phyloP scores from a whole-genome alignment of 2,797 vertebrate species.

The Leptodactylus fallax region DNA sequence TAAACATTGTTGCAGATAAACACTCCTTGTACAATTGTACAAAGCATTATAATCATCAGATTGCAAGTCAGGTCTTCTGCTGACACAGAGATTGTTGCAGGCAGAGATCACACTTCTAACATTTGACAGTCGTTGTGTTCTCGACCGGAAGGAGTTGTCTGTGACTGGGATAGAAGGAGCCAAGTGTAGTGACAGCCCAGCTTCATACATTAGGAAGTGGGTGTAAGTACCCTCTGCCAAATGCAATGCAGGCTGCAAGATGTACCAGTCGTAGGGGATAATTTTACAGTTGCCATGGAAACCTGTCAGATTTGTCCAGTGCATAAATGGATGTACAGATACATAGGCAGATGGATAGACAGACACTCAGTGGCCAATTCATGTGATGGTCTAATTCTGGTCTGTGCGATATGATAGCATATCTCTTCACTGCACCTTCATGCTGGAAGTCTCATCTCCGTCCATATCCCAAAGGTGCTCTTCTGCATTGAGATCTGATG shows the following conservation, averaged over 20 bases:
- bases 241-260: background rate
- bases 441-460: background rate
- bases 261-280: background rate
- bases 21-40: background rate
- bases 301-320: slow-evolving; percentile 3
- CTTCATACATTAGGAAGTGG: slow-evolving; percentile 9
- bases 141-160: background rate
- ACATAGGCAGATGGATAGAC: background rate
- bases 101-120: background rate
- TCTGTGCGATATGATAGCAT: background rate
- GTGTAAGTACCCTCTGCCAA: background rate
- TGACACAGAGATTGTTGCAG: background rate
- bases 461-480: background rate
- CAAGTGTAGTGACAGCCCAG: background rate
- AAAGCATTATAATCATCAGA: background rate
- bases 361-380: background rate
- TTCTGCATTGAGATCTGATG: background rate
- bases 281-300: slow-evolving; percentile 12
- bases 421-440: background rate
- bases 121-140: background rate
- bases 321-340: background rate
- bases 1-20: background rate
- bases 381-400: background rate
- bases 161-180: background rate
- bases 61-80: background rate